A percentile compares a stretch with the other conserved stretches of the same genome.
phyloP scores from a whole-genome alignment of 1,140 invertebrate species.

The Thaumatotibia leucotreta region DNA sequence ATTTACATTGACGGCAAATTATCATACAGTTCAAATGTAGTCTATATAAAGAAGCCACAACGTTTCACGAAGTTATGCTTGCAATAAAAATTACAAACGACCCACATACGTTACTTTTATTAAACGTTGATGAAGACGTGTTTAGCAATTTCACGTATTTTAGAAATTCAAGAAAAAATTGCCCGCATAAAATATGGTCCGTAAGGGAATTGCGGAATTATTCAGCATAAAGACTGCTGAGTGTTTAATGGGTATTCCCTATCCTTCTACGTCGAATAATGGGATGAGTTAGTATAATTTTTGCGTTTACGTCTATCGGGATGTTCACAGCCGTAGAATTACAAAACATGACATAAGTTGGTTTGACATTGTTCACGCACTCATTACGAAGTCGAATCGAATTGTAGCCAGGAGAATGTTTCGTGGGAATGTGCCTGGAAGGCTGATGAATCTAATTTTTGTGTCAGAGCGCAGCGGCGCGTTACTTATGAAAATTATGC shows the following conservation, averaged over 20 bases:
- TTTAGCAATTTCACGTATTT: constrained; percentile 32
- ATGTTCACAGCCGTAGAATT: constrained; percentile 28
- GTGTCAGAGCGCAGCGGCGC: constrained; percentile 41
- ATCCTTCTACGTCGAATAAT: constrained; percentile 33
- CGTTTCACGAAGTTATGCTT: constrained; percentile 6
- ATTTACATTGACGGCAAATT: background rate
- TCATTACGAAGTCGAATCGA: constrained; percentile 55
- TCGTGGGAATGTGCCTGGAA: constrained; percentile 46
- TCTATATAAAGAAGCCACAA: background rate
- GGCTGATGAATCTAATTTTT: constrained; percentile 71
- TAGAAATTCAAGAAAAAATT: constrained; percentile 30
- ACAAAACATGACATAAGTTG: constrained; percentile 50
- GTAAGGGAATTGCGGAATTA: constrained; percentile 45
- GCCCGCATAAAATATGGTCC: constrained; percentile 41
- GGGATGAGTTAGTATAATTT: constrained; percentile 43
- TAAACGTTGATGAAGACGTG: constrained; percentile 38
- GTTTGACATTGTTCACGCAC: constrained; percentile 49
- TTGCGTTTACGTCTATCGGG: background rate
- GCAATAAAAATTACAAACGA: constrained; percentile 29
- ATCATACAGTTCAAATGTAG: constrained; percentile 12
- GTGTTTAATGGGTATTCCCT: constrained; percentile 57
- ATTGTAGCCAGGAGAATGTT: constrained; percentile 48
- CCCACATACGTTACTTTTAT: constrained; percentile 37
- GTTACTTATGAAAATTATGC: constrained; percentile 71
- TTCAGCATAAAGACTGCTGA: constrained; percentile 47